Base-by-base conservation (phyloP, 2,888 invertebrate genomes). In the Vannuccia rotundouncinata region DNA sequence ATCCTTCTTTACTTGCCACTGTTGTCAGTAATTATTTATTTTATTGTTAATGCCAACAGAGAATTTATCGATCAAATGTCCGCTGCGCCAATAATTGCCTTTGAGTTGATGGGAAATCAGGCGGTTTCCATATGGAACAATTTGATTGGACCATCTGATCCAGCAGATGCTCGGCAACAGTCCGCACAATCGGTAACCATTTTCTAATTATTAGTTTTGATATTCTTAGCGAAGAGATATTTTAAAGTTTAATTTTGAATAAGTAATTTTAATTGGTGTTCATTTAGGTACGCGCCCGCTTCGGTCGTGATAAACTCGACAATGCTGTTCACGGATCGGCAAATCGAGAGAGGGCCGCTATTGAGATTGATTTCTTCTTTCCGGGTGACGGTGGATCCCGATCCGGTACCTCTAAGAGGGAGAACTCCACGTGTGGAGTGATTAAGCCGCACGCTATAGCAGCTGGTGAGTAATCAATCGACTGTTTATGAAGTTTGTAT, bases 401-500 rank as follows among this genome's bases (percentile, higher is more conserved):
- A 81, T 83, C 83, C 45, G 86, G 86, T 82, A 87, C 89, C 25
- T 87, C 88, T 27, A 83, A 83, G 13, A 85, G 85, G 81, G 81
- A 82, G 2, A 86, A 87, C 79, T 86, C 85, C 45, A 89, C 89
- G 1, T 89, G 88, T 82, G 93, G 93, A 84, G 89, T 96, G 79
- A 92, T 96, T 74, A 95, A 95, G 87, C 96, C 96, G 0, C 95
- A 95, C 88, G 93, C 93, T 13, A 89, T 96, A 1, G 90, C 92
- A 82, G 92, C 92, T 85, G 92, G 92, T 85, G 90, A 91, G 84
- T 80, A 22, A 1, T n/a, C n/a, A n/a, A n/a, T n/a, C n/a, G n/a
- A n/a, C n/a, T n/a, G n/a, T n/a, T n/a, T n/a, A n/a, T n/a, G n/a
- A n/a, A n/a, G n/a, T n/a, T n/a, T n/a, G n/a, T n/a, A n/a, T n/a